Percentiles rank a stretch among this genome's conserved stretches.
phyloP scores from a whole-genome alignment of 2,113 vertebrate genomes.

The Muntiacus muntjak region DNA sequence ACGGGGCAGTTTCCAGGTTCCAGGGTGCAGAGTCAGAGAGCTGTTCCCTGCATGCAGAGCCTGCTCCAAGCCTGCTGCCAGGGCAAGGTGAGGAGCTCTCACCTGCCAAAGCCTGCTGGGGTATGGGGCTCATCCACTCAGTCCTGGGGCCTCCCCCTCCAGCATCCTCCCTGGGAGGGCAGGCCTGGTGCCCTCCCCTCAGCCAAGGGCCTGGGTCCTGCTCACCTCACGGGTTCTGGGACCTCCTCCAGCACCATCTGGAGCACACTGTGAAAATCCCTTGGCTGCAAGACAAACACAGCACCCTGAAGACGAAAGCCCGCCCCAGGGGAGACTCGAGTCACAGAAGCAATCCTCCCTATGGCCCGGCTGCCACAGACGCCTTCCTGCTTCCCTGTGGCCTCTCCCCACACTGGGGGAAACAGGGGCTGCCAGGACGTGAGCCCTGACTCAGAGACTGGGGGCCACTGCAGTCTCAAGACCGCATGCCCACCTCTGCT shows the following conservation, averaged over 20 bases:
- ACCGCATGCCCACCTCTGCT: background rate
- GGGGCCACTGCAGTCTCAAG: background rate
- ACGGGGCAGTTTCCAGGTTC: background rate
- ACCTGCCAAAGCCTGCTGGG: background rate
- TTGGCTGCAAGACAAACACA: constrained; percentile 78
- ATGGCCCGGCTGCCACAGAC: accelerated
- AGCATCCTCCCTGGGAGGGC: background rate
- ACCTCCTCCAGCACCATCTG: constrained; percentile 87
- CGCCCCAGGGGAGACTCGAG: no score
- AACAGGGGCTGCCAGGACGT: background rate
- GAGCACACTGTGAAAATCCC: constrained; percentile 88
- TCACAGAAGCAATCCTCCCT: background rate
- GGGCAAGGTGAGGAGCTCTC: background rate
- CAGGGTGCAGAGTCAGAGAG: background rate
- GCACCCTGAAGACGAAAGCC: background rate
- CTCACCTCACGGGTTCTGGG: constrained; percentile 68
- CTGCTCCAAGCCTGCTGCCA: background rate
- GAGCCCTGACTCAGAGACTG: background rate
- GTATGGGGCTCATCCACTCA: background rate
- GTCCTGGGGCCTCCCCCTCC: background rate
- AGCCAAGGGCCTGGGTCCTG: background rate
- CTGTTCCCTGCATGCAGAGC: background rate
- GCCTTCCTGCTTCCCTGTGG: background rate
- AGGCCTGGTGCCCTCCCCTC: background rate
- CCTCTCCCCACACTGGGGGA: no score